Conservation (phyloP, 1,140 invertebrate species). For the Cherax destructor region DNA sequence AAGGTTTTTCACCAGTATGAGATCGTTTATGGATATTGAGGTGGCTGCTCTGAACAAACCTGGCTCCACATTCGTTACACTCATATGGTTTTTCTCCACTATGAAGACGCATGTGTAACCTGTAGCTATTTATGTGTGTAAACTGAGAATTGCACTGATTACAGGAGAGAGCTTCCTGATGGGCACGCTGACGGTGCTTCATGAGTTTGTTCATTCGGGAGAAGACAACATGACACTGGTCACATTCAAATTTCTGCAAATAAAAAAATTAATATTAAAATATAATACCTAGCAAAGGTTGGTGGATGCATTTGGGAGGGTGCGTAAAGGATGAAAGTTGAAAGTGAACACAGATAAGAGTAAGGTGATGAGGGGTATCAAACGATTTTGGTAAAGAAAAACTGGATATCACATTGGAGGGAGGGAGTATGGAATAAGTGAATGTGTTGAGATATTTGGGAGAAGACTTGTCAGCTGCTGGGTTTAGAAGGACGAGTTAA, state of each 20-base stretch:
- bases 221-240: conserved; percentile 67
- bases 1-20: conserved; percentile 80
- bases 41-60: conserved; percentile 72
- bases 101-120: conserved; percentile 69
- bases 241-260: conserved; percentile 57
- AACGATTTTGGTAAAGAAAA: no score
- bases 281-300: no score
- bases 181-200: conserved; percentile 51
- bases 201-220: conserved; percentile 61
- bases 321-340: no score
- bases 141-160: conserved; percentile 65
- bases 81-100: conserved; percentile 72
- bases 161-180: conserved; percentile 59
- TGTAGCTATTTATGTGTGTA: conserved; percentile 52
- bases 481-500: no score
- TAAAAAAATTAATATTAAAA: background rate
- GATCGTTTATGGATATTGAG: conserved; percentile 73
- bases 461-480: no score
- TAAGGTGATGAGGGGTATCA: no score
- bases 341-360: no score
- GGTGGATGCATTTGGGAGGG: no score
- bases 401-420: no score
- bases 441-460: no score
- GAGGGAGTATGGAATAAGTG: no score
- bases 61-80: conserved; percentile 71